phyloP scores from a whole-genome alignment of 2,113 vertebrate species.

The Shinisaurus crocodilurus region DNA sequence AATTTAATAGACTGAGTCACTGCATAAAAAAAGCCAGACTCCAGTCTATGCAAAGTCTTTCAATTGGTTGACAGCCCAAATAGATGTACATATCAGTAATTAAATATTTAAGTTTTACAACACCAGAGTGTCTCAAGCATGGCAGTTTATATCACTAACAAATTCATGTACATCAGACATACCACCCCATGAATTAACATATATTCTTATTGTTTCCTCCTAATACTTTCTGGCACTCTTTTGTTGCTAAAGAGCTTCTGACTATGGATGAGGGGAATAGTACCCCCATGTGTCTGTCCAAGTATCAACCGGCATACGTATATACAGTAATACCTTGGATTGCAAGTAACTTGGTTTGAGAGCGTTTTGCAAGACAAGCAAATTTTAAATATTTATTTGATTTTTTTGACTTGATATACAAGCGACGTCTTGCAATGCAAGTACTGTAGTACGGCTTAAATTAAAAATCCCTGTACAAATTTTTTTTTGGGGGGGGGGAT shows the following conservation, averaged over 20 bases:
- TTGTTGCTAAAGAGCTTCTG: not conserved
- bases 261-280: too few species aligned
- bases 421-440: too few species aligned
- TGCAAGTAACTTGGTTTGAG: too few species aligned
- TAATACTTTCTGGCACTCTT: not conserved
- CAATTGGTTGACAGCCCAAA: not conserved
- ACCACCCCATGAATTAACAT: not conserved
- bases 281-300: too few species aligned
- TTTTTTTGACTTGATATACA: too few species aligned
- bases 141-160: not conserved
- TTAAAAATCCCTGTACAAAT: too few species aligned
- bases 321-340: too few species aligned
- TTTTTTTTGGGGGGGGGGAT: too few species aligned
- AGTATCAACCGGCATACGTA: too few species aligned
- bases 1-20: not conserved
- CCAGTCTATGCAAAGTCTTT: not conserved
- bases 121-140: not conserved
- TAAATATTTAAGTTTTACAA: not conserved
- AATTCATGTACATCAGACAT: not conserved
- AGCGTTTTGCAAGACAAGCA: too few species aligned
- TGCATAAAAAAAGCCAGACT: not conserved
- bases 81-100: not conserved
- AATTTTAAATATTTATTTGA: too few species aligned
- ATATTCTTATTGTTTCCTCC: not conserved
- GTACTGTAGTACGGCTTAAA: too few species aligned